Evolutionary conservation across 2,888 invertebrate species (phyloP).

Genomic region (Zaprionus obscuricornis): DNA sequence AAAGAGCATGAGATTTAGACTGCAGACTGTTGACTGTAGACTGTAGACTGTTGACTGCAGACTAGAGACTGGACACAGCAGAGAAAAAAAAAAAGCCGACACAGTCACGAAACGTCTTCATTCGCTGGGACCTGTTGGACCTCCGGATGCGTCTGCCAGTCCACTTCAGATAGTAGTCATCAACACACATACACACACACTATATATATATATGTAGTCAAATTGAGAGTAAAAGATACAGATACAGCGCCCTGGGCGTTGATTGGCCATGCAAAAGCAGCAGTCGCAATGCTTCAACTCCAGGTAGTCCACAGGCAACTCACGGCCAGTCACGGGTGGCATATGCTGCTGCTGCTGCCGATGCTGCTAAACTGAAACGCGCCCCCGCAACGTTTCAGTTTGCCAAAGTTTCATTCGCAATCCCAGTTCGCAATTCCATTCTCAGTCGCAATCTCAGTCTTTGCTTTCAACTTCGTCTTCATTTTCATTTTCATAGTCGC

Average conservation of each 20-base stretch:
- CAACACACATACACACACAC: constrained; percentile 38
- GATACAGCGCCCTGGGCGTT: constrained; percentile 69
- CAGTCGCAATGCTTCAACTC: constrained; percentile 28
- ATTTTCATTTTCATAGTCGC: not conserved
- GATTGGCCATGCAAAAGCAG: constrained; percentile 73
- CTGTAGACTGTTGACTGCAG: constrained; percentile 50
- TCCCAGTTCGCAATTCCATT: not conserved
- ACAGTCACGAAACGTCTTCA: constrained; percentile 83
- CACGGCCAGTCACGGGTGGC: constrained; percentile 75
- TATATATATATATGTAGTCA: constrained; percentile 13
- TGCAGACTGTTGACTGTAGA: not conserved
- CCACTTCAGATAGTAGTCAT: constrained; percentile 64
- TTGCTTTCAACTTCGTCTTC: too few relatives aligned
- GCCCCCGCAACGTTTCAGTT: constrained; percentile 42
- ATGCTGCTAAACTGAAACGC: constrained; percentile 36
- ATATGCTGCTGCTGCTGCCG: constrained; percentile 70
- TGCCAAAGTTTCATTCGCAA: constrained; percentile 6
- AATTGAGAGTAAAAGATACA: constrained; percentile 40
- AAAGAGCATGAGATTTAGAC: constrained; percentile 15
- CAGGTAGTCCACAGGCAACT: constrained; percentile 68
- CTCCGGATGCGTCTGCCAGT: constrained; percentile 74
- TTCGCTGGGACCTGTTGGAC: constrained; percentile 71
- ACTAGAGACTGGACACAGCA: constrained; percentile 13
- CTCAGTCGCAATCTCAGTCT: constrained; percentile 1
- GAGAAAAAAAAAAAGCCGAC: constrained; percentile 41